These are phyloP conservation scores for Protomyctophum bolini DNA, from an alignment of 2,113 vertebrate genomes.

Conservation along the genomic window DNA sequence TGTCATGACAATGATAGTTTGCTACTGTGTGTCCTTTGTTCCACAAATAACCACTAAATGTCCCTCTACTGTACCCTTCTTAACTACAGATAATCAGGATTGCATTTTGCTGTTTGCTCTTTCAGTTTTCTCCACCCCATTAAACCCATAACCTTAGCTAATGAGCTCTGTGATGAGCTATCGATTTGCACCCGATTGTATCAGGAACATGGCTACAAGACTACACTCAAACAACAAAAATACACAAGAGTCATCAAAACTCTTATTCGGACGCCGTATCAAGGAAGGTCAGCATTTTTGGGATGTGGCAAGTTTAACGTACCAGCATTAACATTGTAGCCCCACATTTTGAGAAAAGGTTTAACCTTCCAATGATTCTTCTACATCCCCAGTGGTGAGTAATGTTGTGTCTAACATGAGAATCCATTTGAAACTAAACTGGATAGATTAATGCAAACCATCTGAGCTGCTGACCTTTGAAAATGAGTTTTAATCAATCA, in stretches of 20 bases:
- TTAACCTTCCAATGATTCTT: constrained; percentile 24
- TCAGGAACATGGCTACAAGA: constrained; percentile 34
- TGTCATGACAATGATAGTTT: too few species aligned
- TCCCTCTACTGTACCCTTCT: constrained; percentile 7
- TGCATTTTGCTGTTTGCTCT: constrained; percentile 39
- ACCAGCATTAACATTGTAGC: constrained; percentile 30
- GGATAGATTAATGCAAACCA: constrained; percentile 23
- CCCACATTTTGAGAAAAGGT: constrained; percentile 25
- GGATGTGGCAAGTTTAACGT: constrained; percentile 4
- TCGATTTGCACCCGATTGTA: constrained; percentile 69
- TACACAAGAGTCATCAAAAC: neutral
- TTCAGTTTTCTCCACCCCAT: constrained; percentile 66
- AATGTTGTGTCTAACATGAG: constrained; percentile 22
- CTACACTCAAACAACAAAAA: constrained; percentile 6
- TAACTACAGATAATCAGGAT: constrained; percentile 41
- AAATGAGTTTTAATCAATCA: constrained; percentile 50
- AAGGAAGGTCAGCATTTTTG: constrained; percentile 20
- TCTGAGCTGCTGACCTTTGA: constrained; percentile 34
- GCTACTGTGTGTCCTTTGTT: neutral
- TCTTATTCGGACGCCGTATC: constrained; percentile 5
- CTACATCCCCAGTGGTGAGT: constrained; percentile 28
- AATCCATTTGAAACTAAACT: constrained; percentile 18
- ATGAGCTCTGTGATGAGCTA: constrained; percentile 77
- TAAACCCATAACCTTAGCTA: constrained; percentile 70
- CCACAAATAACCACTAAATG: constrained; percentile 37